Percentiles rank a stretch among this genome's conserved stretches.
These are phyloP conservation scores for Cenopis cana DNA, from an alignment of 2,888 invertebrate species.

Conservation along the genomic window DNA sequence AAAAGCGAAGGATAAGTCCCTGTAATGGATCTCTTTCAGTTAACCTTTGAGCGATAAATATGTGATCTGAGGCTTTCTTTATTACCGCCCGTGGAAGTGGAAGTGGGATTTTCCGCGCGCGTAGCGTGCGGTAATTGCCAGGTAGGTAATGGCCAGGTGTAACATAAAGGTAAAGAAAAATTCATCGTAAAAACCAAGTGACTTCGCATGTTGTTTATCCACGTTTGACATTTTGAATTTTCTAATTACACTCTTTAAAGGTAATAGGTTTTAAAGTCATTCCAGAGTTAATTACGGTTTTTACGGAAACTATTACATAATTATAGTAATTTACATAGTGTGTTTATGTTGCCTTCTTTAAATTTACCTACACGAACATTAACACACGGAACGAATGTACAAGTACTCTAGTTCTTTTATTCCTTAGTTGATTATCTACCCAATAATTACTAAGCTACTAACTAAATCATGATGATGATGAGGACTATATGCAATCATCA, in stretches of 20 bases:
- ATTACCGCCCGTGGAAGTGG: no score
- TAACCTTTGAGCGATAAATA: no score
- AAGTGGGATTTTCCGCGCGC: no score
- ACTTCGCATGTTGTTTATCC: conserved; percentile 21
- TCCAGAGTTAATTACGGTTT: not conserved
- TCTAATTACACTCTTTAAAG: not conserved
- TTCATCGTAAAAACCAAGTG: not conserved
- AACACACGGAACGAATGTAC: not conserved
- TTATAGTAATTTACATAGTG: not conserved
- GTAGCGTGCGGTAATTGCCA: no score
- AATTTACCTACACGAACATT: not conserved
- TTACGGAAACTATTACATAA: not conserved
- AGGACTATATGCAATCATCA: no score
- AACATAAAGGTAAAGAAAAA: not conserved
- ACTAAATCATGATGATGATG: no score
- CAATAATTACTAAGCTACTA: no score
- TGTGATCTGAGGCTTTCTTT: no score
- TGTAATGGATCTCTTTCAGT: no score
- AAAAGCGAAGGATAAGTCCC: no score
- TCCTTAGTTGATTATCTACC: not conserved
- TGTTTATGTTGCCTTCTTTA: not conserved
- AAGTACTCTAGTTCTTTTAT: not conserved
- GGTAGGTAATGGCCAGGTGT: no score
- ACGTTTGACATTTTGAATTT: conserved; percentile 6
- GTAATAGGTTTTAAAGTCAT: not conserved